Evolutionary conservation across 2,888 invertebrate genomes (phyloP).

Genomic region (Conus canariensis): DNA sequence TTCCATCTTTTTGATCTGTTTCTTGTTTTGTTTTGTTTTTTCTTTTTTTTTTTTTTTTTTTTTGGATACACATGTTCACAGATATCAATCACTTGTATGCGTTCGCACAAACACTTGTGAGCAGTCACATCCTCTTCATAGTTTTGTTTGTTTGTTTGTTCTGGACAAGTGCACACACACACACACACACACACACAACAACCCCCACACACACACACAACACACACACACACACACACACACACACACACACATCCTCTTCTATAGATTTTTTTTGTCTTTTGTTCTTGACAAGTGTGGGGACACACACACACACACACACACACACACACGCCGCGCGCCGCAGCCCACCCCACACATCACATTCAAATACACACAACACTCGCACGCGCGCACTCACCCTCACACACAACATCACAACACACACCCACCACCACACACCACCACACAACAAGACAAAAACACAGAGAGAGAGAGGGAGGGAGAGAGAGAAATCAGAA

Average conservation of each 20-base stretch:
- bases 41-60: too few relatives aligned
- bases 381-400: not conserved
- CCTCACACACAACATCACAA: not conserved
- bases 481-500: too few relatives aligned
- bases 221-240: constrained; percentile 6
- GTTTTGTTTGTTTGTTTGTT: too few relatives aligned
- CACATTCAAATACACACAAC: not conserved
- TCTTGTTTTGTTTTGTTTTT: too few relatives aligned
- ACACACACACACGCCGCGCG: too few relatives aligned
- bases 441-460: not conserved
- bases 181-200: not conserved
- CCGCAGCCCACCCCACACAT: too few relatives aligned
- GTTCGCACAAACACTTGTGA: not conserved
- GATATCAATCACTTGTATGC: not conserved
- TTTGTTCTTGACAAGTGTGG: too few relatives aligned
- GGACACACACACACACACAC: too few relatives aligned
- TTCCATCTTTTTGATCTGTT: too few relatives aligned
- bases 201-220: constrained; percentile 12
- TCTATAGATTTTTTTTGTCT: too few relatives aligned
- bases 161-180: not conserved
- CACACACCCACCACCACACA: constrained; percentile 7
- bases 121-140: too few relatives aligned
- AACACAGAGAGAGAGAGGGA: not conserved
- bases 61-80: not conserved
- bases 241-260: not conserved